phyloP scores from a whole-genome alignment of 1,140 invertebrate species.

The Paraescarpia echinospica region DNA sequence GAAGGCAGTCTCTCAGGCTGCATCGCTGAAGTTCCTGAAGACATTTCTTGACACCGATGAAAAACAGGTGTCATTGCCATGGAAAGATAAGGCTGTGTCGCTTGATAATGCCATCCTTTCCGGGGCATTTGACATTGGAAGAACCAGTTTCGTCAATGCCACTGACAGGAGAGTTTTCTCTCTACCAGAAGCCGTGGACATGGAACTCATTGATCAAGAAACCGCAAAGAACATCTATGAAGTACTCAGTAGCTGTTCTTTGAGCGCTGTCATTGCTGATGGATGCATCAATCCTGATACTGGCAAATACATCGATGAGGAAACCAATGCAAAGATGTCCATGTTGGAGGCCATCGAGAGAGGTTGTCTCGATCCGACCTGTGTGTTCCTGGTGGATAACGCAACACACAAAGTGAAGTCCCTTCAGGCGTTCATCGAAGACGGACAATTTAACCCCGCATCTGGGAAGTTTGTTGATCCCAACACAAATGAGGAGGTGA shows the following conservation, averaged over 20 bases:
- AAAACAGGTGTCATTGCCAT: slow-evolving; percentile 42
- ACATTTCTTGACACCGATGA: slow-evolving; percentile 35
- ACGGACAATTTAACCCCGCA: slow-evolving; percentile 40
- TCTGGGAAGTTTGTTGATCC: slow-evolving; percentile 66
- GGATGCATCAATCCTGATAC: slow-evolving; percentile 71
- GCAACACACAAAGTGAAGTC: slow-evolving; percentile 27
- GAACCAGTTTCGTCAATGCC: slow-evolving; percentile 50
- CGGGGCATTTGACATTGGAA: slow-evolving; percentile 47
- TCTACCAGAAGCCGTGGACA: slow-evolving; percentile 79
- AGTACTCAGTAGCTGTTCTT: slow-evolving; percentile 25
- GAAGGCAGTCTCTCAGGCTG: slow-evolving; percentile 46
- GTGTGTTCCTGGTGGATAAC: slow-evolving; percentile 25
- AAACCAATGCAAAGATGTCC: slow-evolving; percentile 70
- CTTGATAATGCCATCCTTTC: slow-evolving; percentile 48
- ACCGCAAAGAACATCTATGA: slow-evolving; percentile 64
- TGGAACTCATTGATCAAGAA: slow-evolving; percentile 83
- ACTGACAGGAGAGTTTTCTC: slow-evolving; percentile 60
- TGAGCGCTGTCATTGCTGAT: slow-evolving; percentile 71
- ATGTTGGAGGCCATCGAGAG: slow-evolving; percentile 78
- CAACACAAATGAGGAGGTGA: slow-evolving; percentile 70
- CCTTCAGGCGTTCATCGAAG: slow-evolving; percentile 42
- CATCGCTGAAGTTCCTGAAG: slow-evolving; percentile 48
- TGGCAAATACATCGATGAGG: slow-evolving; percentile 72
- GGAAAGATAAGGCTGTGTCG: slow-evolving; percentile 39
- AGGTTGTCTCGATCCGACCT: slow-evolving; percentile 74